phyloP scores from a whole-genome alignment of 2,113 vertebrate species.

The Pheucticus melanocephalus region DNA sequence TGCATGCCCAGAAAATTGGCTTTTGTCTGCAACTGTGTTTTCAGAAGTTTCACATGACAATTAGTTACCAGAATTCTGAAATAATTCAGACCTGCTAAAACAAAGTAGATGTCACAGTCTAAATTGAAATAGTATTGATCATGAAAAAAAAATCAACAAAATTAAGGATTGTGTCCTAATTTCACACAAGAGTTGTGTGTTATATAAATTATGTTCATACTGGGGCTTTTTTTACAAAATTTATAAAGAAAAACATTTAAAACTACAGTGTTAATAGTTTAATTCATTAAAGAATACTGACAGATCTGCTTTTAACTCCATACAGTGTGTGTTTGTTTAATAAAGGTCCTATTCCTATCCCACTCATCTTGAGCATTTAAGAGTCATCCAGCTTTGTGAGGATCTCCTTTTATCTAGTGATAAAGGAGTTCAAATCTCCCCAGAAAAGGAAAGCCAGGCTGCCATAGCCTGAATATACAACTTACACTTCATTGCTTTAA shows the following conservation, averaged over 20 bases:
- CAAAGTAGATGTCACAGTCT: not conserved
- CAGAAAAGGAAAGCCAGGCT: not conserved
- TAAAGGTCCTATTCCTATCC: not conserved
- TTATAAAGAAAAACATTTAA: not conserved
- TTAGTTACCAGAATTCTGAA: not conserved
- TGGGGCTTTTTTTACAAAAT: not conserved
- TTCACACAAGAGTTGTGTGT: not conserved
- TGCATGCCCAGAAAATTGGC: not conserved
- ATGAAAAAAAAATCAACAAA: not conserved
- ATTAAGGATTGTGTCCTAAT: not conserved
- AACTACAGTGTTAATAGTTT: not conserved
- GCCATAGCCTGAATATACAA: not conserved
- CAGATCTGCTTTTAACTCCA: not conserved
- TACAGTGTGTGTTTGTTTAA: not conserved
- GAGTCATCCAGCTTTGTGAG: not conserved
- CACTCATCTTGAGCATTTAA: not conserved
- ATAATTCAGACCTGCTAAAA: not conserved
- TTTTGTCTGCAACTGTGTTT: not conserved
- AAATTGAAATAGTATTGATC: not conserved
- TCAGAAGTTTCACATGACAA: not conserved
- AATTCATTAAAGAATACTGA: not conserved
- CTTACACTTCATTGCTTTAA: not conserved
- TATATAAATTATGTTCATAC: not conserved
- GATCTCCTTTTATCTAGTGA: not conserved
- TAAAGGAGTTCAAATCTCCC: not conserved